Conservation (phyloP, 2,797 vertebrate species). For the Acanthis flammea region DNA sequence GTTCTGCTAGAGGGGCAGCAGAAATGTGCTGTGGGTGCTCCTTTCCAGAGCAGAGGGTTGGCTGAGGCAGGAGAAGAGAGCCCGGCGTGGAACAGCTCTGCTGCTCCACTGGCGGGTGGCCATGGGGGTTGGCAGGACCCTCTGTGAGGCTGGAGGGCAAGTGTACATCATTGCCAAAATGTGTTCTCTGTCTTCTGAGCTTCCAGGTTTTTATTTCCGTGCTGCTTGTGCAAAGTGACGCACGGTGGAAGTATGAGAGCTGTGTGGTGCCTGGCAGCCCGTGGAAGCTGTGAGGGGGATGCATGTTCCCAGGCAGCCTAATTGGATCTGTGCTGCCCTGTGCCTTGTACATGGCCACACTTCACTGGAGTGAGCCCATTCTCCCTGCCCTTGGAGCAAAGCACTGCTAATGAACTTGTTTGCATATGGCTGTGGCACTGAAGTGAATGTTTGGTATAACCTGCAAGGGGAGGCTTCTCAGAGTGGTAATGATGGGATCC, state of each 20-base stretch:
- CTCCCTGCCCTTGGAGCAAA: background rate
- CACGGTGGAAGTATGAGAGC: background rate
- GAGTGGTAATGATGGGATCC: background rate
- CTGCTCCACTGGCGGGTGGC: background rate
- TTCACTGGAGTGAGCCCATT: background rate
- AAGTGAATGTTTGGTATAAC: background rate
- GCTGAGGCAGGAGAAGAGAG: background rate
- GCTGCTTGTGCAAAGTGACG: background rate
- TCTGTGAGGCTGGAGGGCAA: background rate
- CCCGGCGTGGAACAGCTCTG: background rate
- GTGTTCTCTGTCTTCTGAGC: background rate
- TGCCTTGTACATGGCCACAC: background rate
- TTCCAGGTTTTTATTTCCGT: background rate
- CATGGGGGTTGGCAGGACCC: background rate
- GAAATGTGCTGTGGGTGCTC: background rate
- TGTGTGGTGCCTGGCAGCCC: background rate
- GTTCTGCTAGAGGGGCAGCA: background rate
- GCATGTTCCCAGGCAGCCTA: background rate
- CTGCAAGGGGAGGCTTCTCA: background rate
- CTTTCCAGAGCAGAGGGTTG: background rate
- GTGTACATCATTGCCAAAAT: rapidly evolving
- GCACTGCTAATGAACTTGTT: background rate
- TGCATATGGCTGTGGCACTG: background rate
- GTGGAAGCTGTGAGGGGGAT: background rate
- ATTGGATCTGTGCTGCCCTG: background rate